phyloP scores from a whole-genome alignment of 92 coral and sea anemone genomes.

The Pocillopora meandrina region DNA sequence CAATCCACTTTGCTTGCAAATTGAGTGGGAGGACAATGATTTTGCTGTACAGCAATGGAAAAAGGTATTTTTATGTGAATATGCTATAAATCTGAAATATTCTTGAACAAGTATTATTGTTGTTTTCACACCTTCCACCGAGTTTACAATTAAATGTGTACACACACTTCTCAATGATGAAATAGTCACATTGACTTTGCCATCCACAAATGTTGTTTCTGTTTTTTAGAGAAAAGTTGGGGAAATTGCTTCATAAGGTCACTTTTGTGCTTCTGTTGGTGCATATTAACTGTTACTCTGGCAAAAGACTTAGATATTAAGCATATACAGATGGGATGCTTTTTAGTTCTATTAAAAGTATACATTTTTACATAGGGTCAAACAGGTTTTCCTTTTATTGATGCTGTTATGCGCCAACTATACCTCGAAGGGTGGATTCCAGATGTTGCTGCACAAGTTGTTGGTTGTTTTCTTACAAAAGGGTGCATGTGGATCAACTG shows the following conservation, averaged over 20 bases:
- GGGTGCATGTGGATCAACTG: constrained; percentile 94
- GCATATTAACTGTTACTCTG: no score
- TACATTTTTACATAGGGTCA: constrained; percentile 49
- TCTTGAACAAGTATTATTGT: not conserved
- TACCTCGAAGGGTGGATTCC: constrained; percentile 90
- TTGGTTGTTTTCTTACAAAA: constrained; percentile 84
- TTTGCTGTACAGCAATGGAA: constrained; percentile 66
- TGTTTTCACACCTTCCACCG: no score
- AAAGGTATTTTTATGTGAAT: constrained; percentile 51
- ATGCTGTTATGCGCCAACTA: constrained; percentile 88
- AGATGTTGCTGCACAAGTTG: constrained; percentile 75
- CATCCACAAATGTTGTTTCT: not conserved
- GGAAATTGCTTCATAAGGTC: no score
- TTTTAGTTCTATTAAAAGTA: no score
- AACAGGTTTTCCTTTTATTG: constrained; percentile 95
- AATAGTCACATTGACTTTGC: not conserved
- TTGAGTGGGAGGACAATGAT: constrained; percentile 75
- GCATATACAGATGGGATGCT: no score
- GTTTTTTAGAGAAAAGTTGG: not conserved
- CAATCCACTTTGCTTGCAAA: constrained; percentile 68
- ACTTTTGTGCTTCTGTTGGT: not conserved
- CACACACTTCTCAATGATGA: not conserved
- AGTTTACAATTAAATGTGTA: no score
- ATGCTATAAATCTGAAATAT: not conserved
- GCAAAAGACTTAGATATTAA: no score